phyloP scores from a whole-genome alignment of 1,140 invertebrate species.

The Coelopa frigida region DNA sequence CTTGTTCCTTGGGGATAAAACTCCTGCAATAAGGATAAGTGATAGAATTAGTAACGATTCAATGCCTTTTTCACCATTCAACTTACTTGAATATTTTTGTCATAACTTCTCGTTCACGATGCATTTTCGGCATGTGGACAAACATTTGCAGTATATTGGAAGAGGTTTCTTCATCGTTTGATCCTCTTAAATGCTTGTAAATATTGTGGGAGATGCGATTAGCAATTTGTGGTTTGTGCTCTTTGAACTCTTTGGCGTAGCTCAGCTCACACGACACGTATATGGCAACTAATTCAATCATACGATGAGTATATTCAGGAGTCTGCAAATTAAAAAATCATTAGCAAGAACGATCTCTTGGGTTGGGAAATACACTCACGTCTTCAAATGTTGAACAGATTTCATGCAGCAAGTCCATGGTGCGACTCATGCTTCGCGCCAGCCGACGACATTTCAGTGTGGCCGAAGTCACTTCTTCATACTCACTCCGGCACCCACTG shows the following conservation, averaged over 20 bases:
- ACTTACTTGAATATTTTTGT: slow-evolving; percentile 26
- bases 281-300: slow-evolving; percentile 28
- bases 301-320: slow-evolving; percentile 19
- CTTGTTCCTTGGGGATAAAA: slow-evolving; percentile 6
- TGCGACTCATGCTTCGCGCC: neutral
- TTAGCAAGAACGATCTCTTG: too few relatives aligned
- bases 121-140: slow-evolving; percentile 27
- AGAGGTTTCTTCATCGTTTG: neutral
- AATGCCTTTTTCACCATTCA: neutral
- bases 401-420: slow-evolving; percentile 2
- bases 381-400: neutral
- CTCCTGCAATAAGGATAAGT: neutral
- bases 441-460: neutral
- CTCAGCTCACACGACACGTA: slow-evolving; percentile 34
- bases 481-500: slow-evolving; percentile 4
- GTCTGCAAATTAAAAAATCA: neutral
- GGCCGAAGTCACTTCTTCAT: neutral
- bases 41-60: neutral
- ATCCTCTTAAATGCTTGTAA: slow-evolving; percentile 10
- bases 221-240: slow-evolving; percentile 21
- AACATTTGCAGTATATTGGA: slow-evolving; percentile 20
- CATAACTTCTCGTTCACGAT: slow-evolving; percentile 25
- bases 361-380: neutral
- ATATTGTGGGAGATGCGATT: slow-evolving; percentile 25
- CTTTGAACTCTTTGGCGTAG: slow-evolving; percentile 18